A percentile compares a stretch with the other conserved stretches of the same genome.
phyloP scores from a whole-genome alignment of 2,888 invertebrate genomes.

The Sussaba pulchella region DNA sequence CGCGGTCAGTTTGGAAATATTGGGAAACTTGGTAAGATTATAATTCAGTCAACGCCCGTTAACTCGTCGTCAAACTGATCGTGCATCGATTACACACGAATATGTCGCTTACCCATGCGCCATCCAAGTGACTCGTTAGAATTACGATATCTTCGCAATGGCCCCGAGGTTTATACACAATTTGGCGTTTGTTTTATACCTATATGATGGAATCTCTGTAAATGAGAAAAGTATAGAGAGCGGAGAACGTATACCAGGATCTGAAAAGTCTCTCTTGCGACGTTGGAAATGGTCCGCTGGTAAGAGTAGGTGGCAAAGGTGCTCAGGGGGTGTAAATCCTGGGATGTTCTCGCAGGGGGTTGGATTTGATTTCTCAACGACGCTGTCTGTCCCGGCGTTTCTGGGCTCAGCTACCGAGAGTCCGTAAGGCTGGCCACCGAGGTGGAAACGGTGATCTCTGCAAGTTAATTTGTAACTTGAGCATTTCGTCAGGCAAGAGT shows the following conservation, averaged over 20 bases:
- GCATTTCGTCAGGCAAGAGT: constrained; percentile 73
- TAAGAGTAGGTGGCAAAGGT: neutral
- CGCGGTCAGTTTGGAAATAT: too few species aligned
- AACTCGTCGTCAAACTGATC: constrained; percentile 68
- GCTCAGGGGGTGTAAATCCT: constrained; percentile 18
- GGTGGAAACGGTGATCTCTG: constrained; percentile 81
- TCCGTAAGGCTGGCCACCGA: constrained; percentile 56
- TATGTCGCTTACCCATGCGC: too few species aligned
- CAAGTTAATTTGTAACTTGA: constrained; percentile 83
- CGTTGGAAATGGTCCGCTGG: neutral
- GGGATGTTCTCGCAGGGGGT: constrained; percentile 17
- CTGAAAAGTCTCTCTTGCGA: neutral
- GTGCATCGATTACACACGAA: constrained; percentile 76
- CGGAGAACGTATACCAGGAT: neutral
- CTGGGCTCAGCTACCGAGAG: constrained; percentile 27
- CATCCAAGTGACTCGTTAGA: neutral
- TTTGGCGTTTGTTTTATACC: neutral
- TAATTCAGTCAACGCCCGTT: constrained; percentile 46
- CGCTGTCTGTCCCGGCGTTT: constrained; percentile 2
- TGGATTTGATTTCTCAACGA: constrained; percentile 36
- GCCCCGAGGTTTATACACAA: neutral
- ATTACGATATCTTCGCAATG: neutral
- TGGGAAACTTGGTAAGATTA: neutral
- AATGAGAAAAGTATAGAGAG: constrained; percentile 15
- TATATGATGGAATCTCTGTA: neutral